These are phyloP conservation scores for Eupristina koningsbergeri DNA, from an alignment of 1,140 invertebrate genomes.

Conservation along the genomic window DNA sequence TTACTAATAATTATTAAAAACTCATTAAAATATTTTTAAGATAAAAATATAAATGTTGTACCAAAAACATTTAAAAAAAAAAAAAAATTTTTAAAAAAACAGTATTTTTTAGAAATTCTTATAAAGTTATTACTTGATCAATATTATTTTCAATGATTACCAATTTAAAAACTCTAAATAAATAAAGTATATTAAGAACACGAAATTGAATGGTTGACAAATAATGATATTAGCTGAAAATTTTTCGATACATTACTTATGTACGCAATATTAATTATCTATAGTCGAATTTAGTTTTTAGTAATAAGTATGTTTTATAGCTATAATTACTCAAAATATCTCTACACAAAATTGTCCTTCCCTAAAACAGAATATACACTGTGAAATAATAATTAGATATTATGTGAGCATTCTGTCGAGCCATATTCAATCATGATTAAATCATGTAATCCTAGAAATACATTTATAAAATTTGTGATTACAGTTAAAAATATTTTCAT, in stretches of 20 bases:
- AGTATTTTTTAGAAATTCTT: neutral
- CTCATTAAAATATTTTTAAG: too few species aligned
- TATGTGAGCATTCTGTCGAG: neutral
- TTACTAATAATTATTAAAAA: too few species aligned
- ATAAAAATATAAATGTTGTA: too few species aligned
- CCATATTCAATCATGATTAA: neutral
- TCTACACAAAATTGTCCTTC: neutral
- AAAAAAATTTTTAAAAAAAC: too few species aligned
- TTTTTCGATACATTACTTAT: neutral
- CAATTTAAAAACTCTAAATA: neutral
- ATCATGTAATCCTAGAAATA: conserved; percentile 34
- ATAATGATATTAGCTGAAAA: neutral
- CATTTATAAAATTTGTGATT: neutral
- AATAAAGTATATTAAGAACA: neutral
- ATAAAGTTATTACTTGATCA: neutral
- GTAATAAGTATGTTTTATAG: too few species aligned
- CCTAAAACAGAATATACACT: conserved; percentile 22
- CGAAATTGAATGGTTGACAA: neutral
- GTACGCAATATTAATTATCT: neutral
- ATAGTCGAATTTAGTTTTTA: neutral
- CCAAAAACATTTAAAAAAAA: too few species aligned
- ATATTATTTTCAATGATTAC: neutral
- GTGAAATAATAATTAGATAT: neutral
- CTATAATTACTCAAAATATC: neutral
- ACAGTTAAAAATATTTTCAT: neutral